Percentiles rank a stretch among this genome's conserved stretches.
phyloP scores from a whole-genome alignment of 1,140 invertebrate species.

The Philotrypesis tridentata region DNA sequence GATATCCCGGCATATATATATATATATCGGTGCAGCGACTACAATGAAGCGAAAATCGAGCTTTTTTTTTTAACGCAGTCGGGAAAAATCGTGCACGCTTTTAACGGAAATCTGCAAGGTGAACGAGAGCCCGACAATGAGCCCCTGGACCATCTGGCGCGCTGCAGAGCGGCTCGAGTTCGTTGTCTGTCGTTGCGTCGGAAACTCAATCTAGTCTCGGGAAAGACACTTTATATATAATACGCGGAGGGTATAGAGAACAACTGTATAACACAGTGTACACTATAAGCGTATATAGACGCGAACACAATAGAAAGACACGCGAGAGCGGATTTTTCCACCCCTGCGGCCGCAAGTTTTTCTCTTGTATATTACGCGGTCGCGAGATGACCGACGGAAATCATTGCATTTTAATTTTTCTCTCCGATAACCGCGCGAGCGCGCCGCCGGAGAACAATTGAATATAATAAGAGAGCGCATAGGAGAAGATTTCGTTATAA shows the following conservation, averaged over 20 bases:
- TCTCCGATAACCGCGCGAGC: background rate
- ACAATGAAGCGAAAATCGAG: background rate
- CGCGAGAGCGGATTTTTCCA: background rate
- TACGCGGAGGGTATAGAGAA: conserved; percentile 56
- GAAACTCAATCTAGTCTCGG: conserved; percentile 68
- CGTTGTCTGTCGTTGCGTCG: conserved; percentile 57
- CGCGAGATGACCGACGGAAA: background rate
- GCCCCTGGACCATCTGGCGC: conserved; percentile 63
- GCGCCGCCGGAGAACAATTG: too few species aligned
- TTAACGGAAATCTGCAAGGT: conserved; percentile 48
- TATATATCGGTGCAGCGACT: too few species aligned
- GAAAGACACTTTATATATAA: conserved; percentile 61
- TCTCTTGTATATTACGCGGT: too few species aligned
- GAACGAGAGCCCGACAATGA: conserved; percentile 33
- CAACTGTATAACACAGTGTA: too few species aligned
- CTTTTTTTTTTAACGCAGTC: background rate
- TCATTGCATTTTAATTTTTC: background rate
- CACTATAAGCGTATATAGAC: background rate
- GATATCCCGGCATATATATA: too few species aligned
- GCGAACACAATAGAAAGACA: background rate
- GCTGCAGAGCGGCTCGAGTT: conserved; percentile 43
- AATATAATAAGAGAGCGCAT: too few species aligned
- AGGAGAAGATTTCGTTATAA: background rate
- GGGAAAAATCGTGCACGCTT: background rate
- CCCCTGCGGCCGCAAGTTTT: background rate